Percentiles rank a stretch among this genome's conserved stretches.
phyloP scores from a whole-genome alignment of 2,888 invertebrate genomes.

The Escarpia spicata region DNA sequence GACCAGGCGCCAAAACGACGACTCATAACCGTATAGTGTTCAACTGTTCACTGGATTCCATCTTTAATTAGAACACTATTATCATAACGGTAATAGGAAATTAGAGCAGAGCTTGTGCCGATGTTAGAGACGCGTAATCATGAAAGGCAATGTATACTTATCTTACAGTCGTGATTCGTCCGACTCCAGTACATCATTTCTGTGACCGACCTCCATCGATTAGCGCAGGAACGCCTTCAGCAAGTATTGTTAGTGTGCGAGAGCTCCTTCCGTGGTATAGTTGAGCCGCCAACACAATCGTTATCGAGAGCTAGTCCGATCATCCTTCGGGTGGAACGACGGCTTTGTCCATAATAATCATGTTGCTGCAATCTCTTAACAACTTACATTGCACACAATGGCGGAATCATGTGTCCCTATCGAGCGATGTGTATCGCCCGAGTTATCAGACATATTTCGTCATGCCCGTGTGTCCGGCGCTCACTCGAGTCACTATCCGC shows the following conservation, averaged over 20 bases:
- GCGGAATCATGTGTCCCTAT: neutral
- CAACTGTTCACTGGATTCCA: neutral
- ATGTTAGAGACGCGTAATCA: neutral
- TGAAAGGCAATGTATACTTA: neutral
- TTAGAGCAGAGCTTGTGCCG: neutral
- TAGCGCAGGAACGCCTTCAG: neutral
- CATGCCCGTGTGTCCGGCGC: neutral
- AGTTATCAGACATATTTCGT: neutral
- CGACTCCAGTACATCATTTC: neutral
- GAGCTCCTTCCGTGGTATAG: neutral
- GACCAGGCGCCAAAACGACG: neutral
- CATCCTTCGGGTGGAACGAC: neutral
- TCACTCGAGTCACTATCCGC: neutral
- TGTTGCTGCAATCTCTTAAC: neutral
- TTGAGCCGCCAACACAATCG: neutral
- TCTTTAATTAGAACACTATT: neutral
- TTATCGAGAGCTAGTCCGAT: neutral
- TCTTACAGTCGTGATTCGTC: neutral
- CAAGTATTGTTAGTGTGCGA: neutral
- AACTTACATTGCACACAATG: neutral
- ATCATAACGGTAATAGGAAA: neutral
- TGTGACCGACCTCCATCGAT: neutral
- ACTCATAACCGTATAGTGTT: neutral
- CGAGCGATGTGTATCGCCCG: neutral
- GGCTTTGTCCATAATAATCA: neutral